These are phyloP conservation scores for Oophaga pumilio DNA, from an alignment of 2,113 vertebrate species.

Conservation along the genomic window DNA sequence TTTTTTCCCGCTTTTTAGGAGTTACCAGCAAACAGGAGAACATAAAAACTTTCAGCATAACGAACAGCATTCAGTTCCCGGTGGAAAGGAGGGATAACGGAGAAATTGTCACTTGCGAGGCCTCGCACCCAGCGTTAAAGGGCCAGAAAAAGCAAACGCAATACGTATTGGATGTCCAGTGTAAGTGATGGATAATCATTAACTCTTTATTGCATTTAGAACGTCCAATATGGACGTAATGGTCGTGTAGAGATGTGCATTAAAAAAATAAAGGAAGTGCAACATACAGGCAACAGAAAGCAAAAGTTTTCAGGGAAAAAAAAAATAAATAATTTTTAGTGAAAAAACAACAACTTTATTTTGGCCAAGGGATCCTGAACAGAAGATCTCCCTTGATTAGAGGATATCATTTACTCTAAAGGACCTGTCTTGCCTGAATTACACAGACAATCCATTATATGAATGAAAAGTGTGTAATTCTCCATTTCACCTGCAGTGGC, in stretches of 20 bases:
- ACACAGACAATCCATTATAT: too few relatives aligned
- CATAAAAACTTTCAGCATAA: constrained; percentile 82
- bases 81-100: constrained; percentile 87
- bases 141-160: constrained; percentile 83
- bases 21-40: constrained; percentile 83
- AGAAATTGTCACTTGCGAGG: constrained; percentile 84
- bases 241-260: not conserved
- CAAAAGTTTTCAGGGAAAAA: too few relatives aligned
- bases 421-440: too few relatives aligned
- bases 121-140: constrained; percentile 76
- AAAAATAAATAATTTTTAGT: too few relatives aligned
- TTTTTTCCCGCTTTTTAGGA: constrained; percentile 67
- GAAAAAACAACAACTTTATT: too few relatives aligned
- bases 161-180: constrained; percentile 88
- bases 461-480: too few relatives aligned
- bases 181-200: constrained; percentile 70
- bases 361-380: too few relatives aligned
- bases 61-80: constrained; percentile 77
- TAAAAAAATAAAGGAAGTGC: not conserved
- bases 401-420: too few relatives aligned
- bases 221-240: not conserved
- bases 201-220: not conserved
- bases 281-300: too few relatives aligned
- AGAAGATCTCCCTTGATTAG: too few relatives aligned
- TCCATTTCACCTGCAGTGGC: too few relatives aligned